Evolutionary conservation across 2,797 vertebrate genomes (phyloP).

Genomic region (Aulostomus chinensis): DNA sequence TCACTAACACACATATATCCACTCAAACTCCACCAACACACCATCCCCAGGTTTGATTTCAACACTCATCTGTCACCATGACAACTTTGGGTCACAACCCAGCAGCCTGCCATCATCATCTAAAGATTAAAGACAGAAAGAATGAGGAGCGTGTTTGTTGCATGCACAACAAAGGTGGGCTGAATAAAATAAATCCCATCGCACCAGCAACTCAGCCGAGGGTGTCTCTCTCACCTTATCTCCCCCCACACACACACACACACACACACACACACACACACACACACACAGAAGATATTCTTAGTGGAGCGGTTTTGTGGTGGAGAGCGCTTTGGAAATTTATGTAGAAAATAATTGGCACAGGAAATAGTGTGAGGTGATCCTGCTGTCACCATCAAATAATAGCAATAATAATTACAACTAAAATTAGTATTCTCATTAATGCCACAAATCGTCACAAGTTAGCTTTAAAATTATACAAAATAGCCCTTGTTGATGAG

Average conservation of each 20-base stretch:
- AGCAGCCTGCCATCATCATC: constrained; percentile 27
- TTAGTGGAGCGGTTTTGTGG: constrained; percentile 16
- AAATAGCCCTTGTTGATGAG: no score
- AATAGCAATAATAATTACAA: no score
- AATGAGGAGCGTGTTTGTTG: constrained; percentile 1
- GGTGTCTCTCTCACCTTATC: constrained; percentile 44
- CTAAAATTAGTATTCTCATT: no score
- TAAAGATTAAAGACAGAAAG: constrained; percentile 40
- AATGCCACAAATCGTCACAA: no score
- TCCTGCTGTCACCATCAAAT: no score
- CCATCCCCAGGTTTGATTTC: constrained; percentile 26
- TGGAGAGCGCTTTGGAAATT: no score
- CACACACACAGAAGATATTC: constrained; percentile 1
- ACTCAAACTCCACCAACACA: neutral
- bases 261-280: constrained; percentile 9
- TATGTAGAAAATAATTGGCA: no score
- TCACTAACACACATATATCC: neutral
- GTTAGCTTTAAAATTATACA: no score
- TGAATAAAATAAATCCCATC: constrained; percentile 33
- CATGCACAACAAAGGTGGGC: constrained; percentile 24
- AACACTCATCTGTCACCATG: constrained; percentile 36
- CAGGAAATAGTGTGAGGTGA: no score
- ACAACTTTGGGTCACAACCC: constrained; percentile 40
- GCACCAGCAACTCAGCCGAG: constrained; percentile 22
- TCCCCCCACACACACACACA: constrained; percentile 8